Conservation (phyloP, 2,797 vertebrate species). For the Rhinatrema bivittatum region DNA sequence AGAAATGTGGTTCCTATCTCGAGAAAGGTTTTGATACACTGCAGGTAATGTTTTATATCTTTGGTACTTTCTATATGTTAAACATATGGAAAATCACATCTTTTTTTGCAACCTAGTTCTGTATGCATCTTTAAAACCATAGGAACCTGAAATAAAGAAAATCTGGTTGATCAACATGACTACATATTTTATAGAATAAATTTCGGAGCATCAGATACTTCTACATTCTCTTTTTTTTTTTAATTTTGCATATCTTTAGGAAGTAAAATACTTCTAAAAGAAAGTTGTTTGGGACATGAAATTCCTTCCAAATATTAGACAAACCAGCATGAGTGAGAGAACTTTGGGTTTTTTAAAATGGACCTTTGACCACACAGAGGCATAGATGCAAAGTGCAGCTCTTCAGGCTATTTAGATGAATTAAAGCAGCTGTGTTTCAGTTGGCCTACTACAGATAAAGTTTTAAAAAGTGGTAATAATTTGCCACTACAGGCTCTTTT, state of each 20-base stretch:
- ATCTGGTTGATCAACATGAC: no score
- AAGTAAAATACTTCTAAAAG: no score
- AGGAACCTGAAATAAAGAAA: no score
- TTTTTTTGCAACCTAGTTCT: no score
- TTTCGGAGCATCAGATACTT: no score
- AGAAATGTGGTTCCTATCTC: slow-evolving; percentile 82
- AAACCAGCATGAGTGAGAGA: slow-evolving; percentile 5
- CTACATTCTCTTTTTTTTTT: no score
- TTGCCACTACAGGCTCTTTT: no score
- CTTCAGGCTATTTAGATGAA: slow-evolving; percentile 7
- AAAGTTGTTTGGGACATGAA: slow-evolving; percentile 1
- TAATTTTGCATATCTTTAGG: no score
- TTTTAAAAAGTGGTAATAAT: slow-evolving; percentile 12
- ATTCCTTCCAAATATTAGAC: neutral
- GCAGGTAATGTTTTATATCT: slow-evolving; percentile 56
- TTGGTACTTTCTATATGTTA: no score
- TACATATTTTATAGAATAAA: no score
- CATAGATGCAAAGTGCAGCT: slow-evolving; percentile 8
- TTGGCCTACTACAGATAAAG: slow-evolving; percentile 5
- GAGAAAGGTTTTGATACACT: slow-evolving; percentile 83
- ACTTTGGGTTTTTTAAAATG: neutral
- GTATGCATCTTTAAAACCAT: no score
- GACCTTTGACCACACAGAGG: slow-evolving; percentile 12
- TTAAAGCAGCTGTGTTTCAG: neutral
- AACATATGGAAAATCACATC: no score